These are phyloP conservation scores for Threskiornis aethiopicus DNA, from an alignment of 2,797 vertebrate species.

Conservation along the genomic window DNA sequence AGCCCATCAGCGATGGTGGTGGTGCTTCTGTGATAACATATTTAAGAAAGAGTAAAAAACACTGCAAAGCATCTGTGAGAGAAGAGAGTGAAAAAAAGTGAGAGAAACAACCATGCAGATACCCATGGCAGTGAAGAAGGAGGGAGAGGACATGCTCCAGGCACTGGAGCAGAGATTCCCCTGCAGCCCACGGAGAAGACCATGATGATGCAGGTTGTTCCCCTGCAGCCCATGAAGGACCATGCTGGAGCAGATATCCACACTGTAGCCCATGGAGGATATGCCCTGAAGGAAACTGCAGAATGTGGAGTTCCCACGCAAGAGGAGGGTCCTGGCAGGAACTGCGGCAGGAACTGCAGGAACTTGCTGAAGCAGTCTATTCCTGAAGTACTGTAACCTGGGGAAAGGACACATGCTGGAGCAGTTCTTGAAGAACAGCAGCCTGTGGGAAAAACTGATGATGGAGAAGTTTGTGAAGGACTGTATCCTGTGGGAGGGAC, in stretches of 20 bases:
- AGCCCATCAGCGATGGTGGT: rapidly evolving
- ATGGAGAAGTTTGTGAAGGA: background rate
- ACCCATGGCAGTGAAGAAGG: background rate
- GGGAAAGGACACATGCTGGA: background rate
- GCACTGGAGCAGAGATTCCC: background rate
- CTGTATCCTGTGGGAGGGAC: background rate
- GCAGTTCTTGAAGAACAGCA: background rate
- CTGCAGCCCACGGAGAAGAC: background rate
- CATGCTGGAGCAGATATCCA: background rate
- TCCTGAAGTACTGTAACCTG: background rate
- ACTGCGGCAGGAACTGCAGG: too few relatives aligned
- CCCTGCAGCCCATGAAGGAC: background rate
- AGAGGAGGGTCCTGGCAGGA: background rate
- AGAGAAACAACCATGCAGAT: background rate
- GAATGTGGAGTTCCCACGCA: rapidly evolving
- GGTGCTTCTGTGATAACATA: background rate
- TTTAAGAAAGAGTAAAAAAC: background rate
- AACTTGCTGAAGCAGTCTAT: rapidly evolving
- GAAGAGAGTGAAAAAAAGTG: background rate
- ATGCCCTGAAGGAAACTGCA: background rate
- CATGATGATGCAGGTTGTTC: background rate
- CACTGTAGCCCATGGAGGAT: rapidly evolving
- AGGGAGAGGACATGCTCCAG: background rate
- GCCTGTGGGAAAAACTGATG: background rate
- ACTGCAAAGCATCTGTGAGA: background rate